phyloP scores from a whole-genome alignment of 1,140 invertebrate genomes.

The Phenacoccus solenopsis region DNA sequence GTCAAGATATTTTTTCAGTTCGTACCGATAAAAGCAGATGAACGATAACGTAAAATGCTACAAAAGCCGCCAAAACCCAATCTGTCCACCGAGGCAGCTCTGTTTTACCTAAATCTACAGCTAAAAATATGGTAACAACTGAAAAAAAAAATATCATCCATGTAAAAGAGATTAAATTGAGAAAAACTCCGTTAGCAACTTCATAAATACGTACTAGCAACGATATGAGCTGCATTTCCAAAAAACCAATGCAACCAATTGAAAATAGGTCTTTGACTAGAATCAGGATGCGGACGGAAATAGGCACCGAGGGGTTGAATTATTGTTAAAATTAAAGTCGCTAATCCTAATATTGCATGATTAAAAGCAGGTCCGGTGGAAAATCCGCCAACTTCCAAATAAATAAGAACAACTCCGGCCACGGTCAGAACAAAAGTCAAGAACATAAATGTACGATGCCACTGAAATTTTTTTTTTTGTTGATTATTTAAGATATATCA shows the following conservation, averaged over 20 bases:
- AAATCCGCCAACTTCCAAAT: conserved; percentile 63
- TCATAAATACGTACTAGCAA: conserved; percentile 59
- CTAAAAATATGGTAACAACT: conserved; percentile 90
- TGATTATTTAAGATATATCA: no score
- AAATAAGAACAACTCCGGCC: conserved; percentile 65
- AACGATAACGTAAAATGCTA: conserved; percentile 74
- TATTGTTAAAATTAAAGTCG: conserved; percentile 66
- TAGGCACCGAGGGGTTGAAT: conserved; percentile 79
- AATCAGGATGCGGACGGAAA: conserved; percentile 72
- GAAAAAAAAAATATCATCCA: conserved; percentile 32
- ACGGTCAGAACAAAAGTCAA: conserved; percentile 64
- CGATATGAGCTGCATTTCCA: conserved; percentile 82
- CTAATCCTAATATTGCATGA: conserved; percentile 65
- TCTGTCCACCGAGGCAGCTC: conserved; percentile 72
- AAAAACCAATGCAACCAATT: conserved; percentile 92
- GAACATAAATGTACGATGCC: conserved; percentile 77
- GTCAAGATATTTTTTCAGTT: not conserved
- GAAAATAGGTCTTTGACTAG: conserved; percentile 66
- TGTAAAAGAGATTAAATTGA: not conserved
- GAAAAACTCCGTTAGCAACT: not conserved
- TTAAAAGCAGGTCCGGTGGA: conserved; percentile 46
- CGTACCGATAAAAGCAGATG: conserved; percentile 76
- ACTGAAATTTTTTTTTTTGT: no score
- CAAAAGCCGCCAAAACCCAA: conserved; percentile 75
- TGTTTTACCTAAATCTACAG: conserved; percentile 68